Evolutionary conservation across 2,888 invertebrate species (phyloP), one percentile per base, ranked within the genome.

Genomic region (Antitype chi): DNA sequence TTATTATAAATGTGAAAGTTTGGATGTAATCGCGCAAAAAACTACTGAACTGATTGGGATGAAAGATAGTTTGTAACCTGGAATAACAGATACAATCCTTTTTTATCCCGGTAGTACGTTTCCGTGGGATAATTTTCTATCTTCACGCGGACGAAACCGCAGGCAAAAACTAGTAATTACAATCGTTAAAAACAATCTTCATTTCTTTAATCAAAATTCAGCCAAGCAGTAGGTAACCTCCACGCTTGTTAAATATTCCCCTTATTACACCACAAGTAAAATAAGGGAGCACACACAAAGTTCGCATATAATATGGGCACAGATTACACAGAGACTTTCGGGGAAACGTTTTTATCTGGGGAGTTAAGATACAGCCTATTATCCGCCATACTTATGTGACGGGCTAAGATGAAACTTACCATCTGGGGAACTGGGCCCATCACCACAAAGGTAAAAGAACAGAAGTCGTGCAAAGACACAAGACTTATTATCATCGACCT

Each of bases 301-400:
- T 82, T 76, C 70, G 57, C 66, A 63, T 81, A 85, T 83, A 81
- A 83, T 83, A 76, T 85, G 69, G 47, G 25, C 67, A 66, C 67
- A 85, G 82, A 83, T 85, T 81, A 83, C 67, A 74, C 76, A 38
- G 28, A 62, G 81, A 72, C 69, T 81, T 83, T 83, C 28, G 49
- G 64, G 62, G 66, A 87, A 76, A 74, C 60, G 73, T 87, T 85
- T 85, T 85, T 85, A 84, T 85, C 87, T 85, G 13, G 63, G 69
- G 78, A 87, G 69, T 85, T 53, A 76, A 86, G 74, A 77, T 76
- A 78, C 75, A 59, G 70, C 78, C 71, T 84, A 87, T 87, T 84
- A 78, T 80, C 80, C 76, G 63, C 74, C 57, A 76, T 84, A 85
- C 81, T 87, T 87, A 86, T 87, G 81, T 78, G 87, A 87, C 81